Base-by-base conservation (phyloP, 1,140 invertebrate genomes). In the Mactra quadrangularis region DNA sequence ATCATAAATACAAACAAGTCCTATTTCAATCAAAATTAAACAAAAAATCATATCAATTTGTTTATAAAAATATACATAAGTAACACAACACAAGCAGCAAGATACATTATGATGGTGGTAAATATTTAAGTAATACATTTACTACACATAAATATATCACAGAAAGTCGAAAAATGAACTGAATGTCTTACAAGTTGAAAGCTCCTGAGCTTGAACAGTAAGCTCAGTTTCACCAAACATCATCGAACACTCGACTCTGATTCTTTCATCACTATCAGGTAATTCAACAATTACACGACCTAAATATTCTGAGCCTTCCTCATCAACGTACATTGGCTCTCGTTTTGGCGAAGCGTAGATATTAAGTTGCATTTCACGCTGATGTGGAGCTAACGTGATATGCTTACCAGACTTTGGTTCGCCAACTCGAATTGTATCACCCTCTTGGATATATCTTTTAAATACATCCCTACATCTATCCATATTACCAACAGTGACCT, bases 151-250 rank as follows among this genome's bases (percentile, higher is more conserved):
- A 27, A n/a, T 15, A 41, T 11, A 17, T 68, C 47, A 68, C 27
- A 84, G 35, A 29, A 85, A 85, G 68, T 88, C 78, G 83, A 88
- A 86, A 53, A 60, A 85, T 38, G 70, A 74, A n/a, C 29, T 59
- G 19, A 66, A 79, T 33, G 55, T 82, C 68, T 82, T 71, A 7
- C 47, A 33, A 0, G 75, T 83, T 13, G 50, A 53, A 19, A 83
- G 38, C 15, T 76, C 83, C 15, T 76, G 55, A 17, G 84, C 86
- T 55, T 85, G 53, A n/a, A 87, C 86, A 22, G 72, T 68, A 0
- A 87, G 66, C 72, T 87, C 86, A 1, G 86, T 87, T 50, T 77
- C 77, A 1, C 86, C 86, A 82, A 87, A 84, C 25, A 83, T 87
- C 77, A 86, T 72, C 3, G 62, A 76, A 3, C 83, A 79, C n/a